Evolutionary conservation across 2,113 vertebrate genomes (phyloP), one percentile per base, ranked within the genome.

Genomic region (Tonatia bakeri): DNA sequence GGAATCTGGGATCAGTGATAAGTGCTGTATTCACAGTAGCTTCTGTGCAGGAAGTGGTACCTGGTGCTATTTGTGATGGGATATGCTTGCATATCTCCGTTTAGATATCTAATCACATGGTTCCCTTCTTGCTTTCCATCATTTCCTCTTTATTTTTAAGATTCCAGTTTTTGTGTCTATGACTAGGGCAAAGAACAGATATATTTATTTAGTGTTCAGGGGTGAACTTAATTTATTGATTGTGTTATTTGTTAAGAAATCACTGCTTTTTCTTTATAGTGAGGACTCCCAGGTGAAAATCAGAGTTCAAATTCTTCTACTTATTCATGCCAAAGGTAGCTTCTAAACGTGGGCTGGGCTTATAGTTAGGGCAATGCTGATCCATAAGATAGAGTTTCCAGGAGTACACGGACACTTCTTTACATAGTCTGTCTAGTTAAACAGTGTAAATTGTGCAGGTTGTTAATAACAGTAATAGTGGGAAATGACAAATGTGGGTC

Each of bases 1-100:
- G 95, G 97, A 97, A 97, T 94, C 93, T 95, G 97, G 96, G 92
- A 95, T 96, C 95, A 59, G 94, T 87, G 97, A 69, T 97, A 97
- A 97, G 95, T 94, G 90, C 86, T 93, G 36, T 96, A 80, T 54
- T 1, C 94, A 40, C 36, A 94, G 94, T 73, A 97, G 65, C 96
- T 98, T 96, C 80, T 96, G 52, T 1, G 1, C 83, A 90, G 83
- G 81, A 95, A 93, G 94, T 84, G 36, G 52, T 11, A 36, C 61
- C 85, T 43, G 80, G 93, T 16, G 3, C 38, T 5, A 95, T 91
- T 95, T 73, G n/a, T 67, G 84, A 82, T 64, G 88, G 91, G 72
- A 75, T 91, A 79, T 88, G 83, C 19, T 2, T 86, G 75, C 40
- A 31, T 50, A 80, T 94, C 82, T 90, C 31, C 83, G 50, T 84